These are phyloP conservation scores for Carapus acus DNA, from an alignment of 2,797 vertebrate species.

Conservation along the genomic window DNA sequence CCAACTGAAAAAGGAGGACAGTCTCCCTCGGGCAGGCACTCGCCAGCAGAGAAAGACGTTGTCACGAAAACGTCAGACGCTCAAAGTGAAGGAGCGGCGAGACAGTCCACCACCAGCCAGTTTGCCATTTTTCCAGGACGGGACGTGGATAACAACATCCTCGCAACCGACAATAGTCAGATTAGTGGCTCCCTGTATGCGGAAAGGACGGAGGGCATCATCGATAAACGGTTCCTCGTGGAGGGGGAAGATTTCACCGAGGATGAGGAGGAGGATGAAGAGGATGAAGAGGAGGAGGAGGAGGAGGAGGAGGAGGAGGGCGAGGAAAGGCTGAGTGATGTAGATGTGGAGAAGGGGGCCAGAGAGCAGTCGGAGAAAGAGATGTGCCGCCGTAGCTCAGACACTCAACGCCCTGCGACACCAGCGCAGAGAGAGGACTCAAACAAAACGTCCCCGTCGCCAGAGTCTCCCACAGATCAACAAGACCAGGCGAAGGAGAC, in stretches of 20 bases:
- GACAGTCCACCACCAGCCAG: slow-evolving; percentile 38
- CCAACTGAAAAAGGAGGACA: slow-evolving; percentile 45
- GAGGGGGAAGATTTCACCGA: slow-evolving; percentile 70
- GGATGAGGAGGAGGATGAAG: slow-evolving; percentile 64
- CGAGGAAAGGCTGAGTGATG: slow-evolving; percentile 80
- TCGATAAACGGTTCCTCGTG: slow-evolving; percentile 69
- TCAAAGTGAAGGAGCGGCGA: slow-evolving; percentile 31
- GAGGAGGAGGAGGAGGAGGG: slow-evolving; percentile 63
- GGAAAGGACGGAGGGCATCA: slow-evolving; percentile 63
- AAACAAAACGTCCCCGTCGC: slow-evolving; percentile 37
- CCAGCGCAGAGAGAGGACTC: slow-evolving; percentile 46
- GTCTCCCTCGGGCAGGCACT: slow-evolving; percentile 58
- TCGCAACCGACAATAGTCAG: slow-evolving; percentile 65
- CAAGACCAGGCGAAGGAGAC: slow-evolving; percentile 22
- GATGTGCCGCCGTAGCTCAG: slow-evolving; percentile 58
- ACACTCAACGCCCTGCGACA: slow-evolving; percentile 28
- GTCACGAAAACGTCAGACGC: slow-evolving; percentile 37
- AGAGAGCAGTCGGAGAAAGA: slow-evolving; percentile 92
- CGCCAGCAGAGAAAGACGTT: slow-evolving; percentile 67
- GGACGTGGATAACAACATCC: slow-evolving; percentile 67
- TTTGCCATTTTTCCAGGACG: slow-evolving; percentile 36
- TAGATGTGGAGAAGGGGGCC: slow-evolving; percentile 92
- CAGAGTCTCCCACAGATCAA: slow-evolving; percentile 32
- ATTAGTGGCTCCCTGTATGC: slow-evolving; percentile 59
- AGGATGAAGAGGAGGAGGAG: slow-evolving; percentile 60